Evolutionary conservation across 2,113 vertebrate genomes (phyloP).

Genomic region (Melanerpes aurifrons): DNA sequence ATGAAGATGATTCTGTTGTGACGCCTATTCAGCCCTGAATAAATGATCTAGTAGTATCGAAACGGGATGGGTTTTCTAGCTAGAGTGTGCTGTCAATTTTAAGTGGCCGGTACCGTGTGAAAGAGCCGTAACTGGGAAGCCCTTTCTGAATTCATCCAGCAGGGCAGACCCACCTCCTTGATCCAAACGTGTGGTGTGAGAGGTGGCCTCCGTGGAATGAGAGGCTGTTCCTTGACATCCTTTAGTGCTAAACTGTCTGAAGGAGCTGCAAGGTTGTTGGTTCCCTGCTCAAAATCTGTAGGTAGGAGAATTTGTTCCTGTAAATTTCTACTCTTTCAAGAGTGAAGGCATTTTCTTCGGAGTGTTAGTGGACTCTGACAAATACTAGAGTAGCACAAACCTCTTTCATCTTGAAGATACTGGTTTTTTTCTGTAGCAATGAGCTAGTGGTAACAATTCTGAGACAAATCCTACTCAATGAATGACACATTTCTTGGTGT

Average conservation of each 20-base stretch:
- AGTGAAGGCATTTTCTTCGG: background rate
- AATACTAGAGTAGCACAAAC: background rate
- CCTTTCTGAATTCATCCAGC: fast-evolving
- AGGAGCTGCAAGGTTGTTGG: background rate
- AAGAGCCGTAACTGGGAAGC: fast-evolving
- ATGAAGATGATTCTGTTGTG: slow-evolving; percentile 70
- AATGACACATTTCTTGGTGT: fast-evolving
- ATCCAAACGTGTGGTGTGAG: fast-evolving
- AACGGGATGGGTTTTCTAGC: background rate
- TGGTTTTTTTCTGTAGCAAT: fast-evolving
- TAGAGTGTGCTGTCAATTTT: background rate
- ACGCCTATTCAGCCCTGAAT: background rate
- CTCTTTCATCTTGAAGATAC: background rate
- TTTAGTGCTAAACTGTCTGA: background rate
- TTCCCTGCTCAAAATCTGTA: background rate
- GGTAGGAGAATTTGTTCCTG: background rate
- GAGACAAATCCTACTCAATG: background rate
- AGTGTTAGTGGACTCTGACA: fast-evolving
- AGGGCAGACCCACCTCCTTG: fast-evolving
- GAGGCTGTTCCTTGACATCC: fast-evolving
- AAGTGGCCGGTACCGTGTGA: background rate
- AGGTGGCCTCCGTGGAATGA: fast-evolving
- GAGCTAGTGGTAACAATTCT: background rate
- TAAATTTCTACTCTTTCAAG: background rate
- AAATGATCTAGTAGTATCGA: background rate